phyloP scores from a whole-genome alignment of 2,113 vertebrate species.

The Notothenia coriiceps region DNA sequence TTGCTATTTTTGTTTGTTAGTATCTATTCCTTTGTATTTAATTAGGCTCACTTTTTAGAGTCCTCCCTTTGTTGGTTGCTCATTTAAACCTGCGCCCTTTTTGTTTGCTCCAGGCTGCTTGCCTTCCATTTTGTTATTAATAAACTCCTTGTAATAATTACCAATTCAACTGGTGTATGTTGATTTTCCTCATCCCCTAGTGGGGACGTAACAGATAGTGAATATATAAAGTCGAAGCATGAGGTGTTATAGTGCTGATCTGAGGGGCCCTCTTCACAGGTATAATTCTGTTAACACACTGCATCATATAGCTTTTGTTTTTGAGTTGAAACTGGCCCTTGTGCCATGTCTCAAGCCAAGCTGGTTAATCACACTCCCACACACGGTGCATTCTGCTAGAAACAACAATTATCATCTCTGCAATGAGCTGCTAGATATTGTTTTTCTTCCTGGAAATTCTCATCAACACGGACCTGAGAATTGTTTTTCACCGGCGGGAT shows the following conservation, averaged over 20 bases:
- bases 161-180: too few relatives aligned
- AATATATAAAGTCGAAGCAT: background rate
- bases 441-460: slow-evolving; percentile 48
- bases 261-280: background rate
- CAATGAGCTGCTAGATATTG: slow-evolving; percentile 44
- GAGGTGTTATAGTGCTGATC: slow-evolving; percentile 2
- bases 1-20: too few relatives aligned
- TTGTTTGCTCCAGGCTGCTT: too few relatives aligned
- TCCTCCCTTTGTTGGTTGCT: too few relatives aligned
- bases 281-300: background rate
- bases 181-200: too few relatives aligned
- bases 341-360: slow-evolving; percentile 44
- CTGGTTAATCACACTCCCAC: slow-evolving; percentile 68
- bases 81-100: too few relatives aligned
- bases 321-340: slow-evolving; percentile 31
- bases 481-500: slow-evolving; percentile 4
- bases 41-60: too few relatives aligned
- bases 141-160: too few relatives aligned
- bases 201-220: background rate
- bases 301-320: slow-evolving; percentile 28
- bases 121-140: too few relatives aligned
- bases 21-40: too few relatives aligned
- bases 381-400: slow-evolving; percentile 43
- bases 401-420: slow-evolving; percentile 60
- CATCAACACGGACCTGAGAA: slow-evolving; percentile 28